phyloP scores from a whole-genome alignment of 35 echinoderm and acorn worm genomes.

The Strongylocentrotus purpuratus region DNA sequence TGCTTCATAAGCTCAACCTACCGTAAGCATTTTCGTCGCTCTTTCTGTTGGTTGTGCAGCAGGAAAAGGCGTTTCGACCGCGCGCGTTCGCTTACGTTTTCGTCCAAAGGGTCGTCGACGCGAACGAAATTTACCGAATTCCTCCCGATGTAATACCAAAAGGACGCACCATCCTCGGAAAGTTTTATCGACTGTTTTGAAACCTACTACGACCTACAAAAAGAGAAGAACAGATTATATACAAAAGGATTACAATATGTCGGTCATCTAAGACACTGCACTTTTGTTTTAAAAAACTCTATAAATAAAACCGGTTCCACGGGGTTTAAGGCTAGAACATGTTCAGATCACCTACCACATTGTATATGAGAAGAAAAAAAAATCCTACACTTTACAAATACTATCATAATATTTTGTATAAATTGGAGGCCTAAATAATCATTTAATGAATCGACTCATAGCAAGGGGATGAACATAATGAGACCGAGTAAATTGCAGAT shows the following conservation, averaged over 20 bases:
- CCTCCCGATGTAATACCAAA: constrained; percentile 14
- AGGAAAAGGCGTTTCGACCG: constrained; percentile 20
- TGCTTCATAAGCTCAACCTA: constrained; percentile 52
- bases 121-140: constrained; percentile 43
- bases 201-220: background rate
- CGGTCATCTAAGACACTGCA: background rate
- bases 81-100: background rate
- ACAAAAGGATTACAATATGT: background rate
- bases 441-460: too few species aligned
- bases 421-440: too few species aligned
- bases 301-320: too few species aligned
- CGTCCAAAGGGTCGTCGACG: constrained; percentile 49
- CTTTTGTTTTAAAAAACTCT: too few species aligned
- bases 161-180: background rate
- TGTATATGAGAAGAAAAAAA: too few species aligned
- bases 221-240: background rate
- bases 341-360: too few species aligned
- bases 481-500: too few species aligned
- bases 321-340: too few species aligned
- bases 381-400: too few species aligned
- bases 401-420: too few species aligned
- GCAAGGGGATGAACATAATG: too few species aligned
- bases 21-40: constrained; percentile 41
- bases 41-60: constrained; percentile 24
- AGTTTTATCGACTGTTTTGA: background rate